Conservation (phyloP, 1,140 invertebrate species). For the Apis laboriosa region DNA sequence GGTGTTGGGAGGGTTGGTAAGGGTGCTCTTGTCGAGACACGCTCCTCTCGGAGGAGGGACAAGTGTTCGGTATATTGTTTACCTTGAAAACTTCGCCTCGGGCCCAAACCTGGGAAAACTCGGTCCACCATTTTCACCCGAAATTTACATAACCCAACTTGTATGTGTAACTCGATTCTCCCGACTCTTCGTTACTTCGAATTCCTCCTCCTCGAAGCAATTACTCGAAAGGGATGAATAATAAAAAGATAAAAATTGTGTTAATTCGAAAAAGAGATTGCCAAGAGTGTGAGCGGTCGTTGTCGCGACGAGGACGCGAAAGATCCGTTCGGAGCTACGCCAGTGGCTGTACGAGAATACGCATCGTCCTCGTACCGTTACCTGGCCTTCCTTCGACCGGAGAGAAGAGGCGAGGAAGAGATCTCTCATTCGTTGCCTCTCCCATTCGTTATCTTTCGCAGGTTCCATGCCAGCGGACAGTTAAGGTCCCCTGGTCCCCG, state of each 20-base stretch:
- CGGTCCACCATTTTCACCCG: neutral
- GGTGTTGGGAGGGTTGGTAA: too few species aligned
- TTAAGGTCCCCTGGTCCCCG: conserved; percentile 72
- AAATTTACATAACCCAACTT: conserved; percentile 8
- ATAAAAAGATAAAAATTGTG: too few species aligned
- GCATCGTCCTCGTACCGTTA: conserved; percentile 61
- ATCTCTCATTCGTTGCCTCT: conserved; percentile 47
- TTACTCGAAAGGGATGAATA: too few species aligned
- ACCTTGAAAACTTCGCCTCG: conserved; percentile 16
- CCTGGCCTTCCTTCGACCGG: conserved; percentile 38
- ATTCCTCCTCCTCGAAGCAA: too few species aligned
- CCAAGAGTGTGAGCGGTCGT: too few species aligned
- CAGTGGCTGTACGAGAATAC: conserved; percentile 34
- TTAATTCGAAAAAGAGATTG: too few species aligned
- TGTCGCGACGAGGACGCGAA: neutral
- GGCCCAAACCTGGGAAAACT: neutral
- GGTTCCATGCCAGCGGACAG: conserved; percentile 80
- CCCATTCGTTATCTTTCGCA: conserved; percentile 73
- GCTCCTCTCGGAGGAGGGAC: conserved; percentile 5
- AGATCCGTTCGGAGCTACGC: conserved; percentile 23
- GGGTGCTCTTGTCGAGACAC: neutral
- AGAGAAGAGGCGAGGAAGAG: conserved; percentile 27
- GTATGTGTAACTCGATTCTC: neutral
- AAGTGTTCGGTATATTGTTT: conserved; percentile 31
- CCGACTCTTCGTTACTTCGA: too few species aligned